Base-by-base conservation (phyloP, 2,888 invertebrate genomes). In the Stenodema calcarata region DNA sequence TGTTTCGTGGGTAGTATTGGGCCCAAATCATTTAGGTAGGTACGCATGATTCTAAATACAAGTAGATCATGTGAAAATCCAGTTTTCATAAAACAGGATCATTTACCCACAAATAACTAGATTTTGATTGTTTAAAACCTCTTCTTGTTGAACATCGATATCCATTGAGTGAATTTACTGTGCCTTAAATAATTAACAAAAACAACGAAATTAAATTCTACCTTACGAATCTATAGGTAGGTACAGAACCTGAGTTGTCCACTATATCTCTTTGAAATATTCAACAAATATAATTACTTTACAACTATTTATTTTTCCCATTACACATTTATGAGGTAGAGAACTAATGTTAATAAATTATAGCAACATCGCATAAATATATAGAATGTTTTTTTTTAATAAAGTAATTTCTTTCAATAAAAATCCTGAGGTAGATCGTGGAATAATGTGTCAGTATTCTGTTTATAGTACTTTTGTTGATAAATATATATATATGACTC, bases 341-440 rank as follows among this genome's bases (percentile, higher is more conserved):
- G 88, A 88, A 87, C 88, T 88, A 88, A 86, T 86, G 47, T 78
- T 86, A 86, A 86, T 86, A 87, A 86, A 86, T 81, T 88, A 88
- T 88, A 87, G 88, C 87, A 87, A 86, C 87, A 79, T 80, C 70
- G 69, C 75, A 87, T 86, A 87, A 81, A 88, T 79, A 87, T 86
- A 83, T 80, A 47, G 50, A 62, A 62, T 62, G 62, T 62, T 62
- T 62, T 35, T 23, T 54, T 62, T 62, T 62, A 62, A 62, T 62
- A 62, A 62, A 62, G 62, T 86, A 86, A 50, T 50, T 54, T 79
- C 47, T 79, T 62, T 50, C 23, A 47, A 87, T 87, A 82, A 80
- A 87, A 88, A 81, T 85, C 88, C 88, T 88, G 88, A 88, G 88
- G 88, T 88, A 88, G 88, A 88, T 88, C 78, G 80, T 87, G 87